Base-by-base conservation (phyloP, 2,888 invertebrate genomes). In the Ramazzottius varieornatus region DNA sequence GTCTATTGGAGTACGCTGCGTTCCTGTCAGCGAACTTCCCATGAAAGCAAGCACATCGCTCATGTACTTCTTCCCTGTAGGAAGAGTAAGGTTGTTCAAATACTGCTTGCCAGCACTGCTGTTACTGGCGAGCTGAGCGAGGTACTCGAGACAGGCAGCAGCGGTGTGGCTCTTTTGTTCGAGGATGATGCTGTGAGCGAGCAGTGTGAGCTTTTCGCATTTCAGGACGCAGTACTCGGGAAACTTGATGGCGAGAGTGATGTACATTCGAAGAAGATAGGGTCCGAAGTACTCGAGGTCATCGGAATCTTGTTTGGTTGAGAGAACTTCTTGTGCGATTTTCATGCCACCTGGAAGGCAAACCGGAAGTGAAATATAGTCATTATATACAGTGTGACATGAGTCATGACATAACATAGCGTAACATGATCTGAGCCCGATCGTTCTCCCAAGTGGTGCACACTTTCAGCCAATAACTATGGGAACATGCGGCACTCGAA, bases 171-270 rank as follows among this genome's bases (percentile, higher is more conserved):
- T 24, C 8, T 4, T 29, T 24, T 29, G 20, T 16, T 54, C 20
- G 29, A 54, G 29, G n/a, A 54, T 29, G 16, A 54, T 16, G 20
- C 24, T 4, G 8, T 24, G n/a, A 54, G 54, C 54, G 4, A 54
- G 4, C 4, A n/a, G 54, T 8, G 29, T 54, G 29, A 54, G 16
- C 29, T 54, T 54, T 24, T 54, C 54, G 54, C 54, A 29, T 54
- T 54, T 54, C 54, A 54, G 29, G 29, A 54, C 24, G 54, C 54
- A 54, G 29, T 54, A 54, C 29, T 54, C 54, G 54, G 54, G 54
- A 54, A n/a, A 29, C 54, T 54, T 54, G 8, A 16, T 16, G 29
- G 54, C 54, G 4, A 54, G 29, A 4, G 20, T 54, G 29, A 54
- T 54, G 54, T 54, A 54, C 54, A 54, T n/a, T 4, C 54, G 54